Conservation (phyloP, 2,797 vertebrate genomes). For the Carcharodon carcharias region DNA sequence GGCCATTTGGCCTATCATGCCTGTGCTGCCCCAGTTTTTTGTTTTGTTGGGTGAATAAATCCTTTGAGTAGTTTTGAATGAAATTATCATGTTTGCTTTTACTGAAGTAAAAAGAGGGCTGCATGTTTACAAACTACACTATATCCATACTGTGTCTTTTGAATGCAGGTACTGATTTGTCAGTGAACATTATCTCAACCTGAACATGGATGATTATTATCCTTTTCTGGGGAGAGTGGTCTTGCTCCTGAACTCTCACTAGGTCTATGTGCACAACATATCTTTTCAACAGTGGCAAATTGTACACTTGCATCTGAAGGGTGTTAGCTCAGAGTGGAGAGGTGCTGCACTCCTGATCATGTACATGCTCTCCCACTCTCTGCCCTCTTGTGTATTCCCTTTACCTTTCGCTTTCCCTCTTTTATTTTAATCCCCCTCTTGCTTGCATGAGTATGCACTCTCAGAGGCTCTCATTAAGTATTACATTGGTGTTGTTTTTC, state of each 20-base stretch:
- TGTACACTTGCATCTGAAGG: neutral
- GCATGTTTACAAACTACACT: neutral
- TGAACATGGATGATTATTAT: neutral
- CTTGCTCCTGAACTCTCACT: neutral
- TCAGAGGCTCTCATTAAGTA: neutral
- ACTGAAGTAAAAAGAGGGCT: neutral
- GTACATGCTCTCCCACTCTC: neutral
- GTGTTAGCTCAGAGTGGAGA: neutral
- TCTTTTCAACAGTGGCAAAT: neutral
- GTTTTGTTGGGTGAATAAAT: neutral
- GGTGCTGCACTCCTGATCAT: neutral
- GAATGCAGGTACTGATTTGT: neutral
- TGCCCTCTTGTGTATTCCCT: neutral
- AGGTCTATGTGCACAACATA: neutral
- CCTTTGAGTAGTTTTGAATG: neutral
- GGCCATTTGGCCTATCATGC: neutral
- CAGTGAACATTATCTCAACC: neutral
- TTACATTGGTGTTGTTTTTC: neutral
- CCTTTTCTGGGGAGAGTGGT: neutral
- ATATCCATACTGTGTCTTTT: neutral
- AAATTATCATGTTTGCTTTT: neutral
- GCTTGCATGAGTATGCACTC: neutral
- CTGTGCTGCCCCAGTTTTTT: neutral
- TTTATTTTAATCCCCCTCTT: neutral
- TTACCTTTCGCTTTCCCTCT: neutral